Evolutionary conservation across 2,113 vertebrate species (phyloP).

Genomic region (Rhinolophus ferrumequinum): DNA sequence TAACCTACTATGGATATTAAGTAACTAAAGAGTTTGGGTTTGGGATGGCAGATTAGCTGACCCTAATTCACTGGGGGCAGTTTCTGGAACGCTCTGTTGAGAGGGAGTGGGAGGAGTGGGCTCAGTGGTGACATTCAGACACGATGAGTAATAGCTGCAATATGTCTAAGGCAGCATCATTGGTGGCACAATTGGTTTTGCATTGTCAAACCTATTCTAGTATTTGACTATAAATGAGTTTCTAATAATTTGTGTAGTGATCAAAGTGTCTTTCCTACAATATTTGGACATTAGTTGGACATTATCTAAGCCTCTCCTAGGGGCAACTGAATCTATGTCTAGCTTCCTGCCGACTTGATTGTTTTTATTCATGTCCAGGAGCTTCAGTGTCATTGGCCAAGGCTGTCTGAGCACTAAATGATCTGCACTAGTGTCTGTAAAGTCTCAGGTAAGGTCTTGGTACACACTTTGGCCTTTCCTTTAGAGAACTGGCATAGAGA

Average conservation of each 20-base stretch:
- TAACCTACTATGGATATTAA: background rate
- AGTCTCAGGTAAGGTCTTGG: background rate
- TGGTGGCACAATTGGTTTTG: background rate
- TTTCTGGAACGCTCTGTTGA: constrained; percentile 29
- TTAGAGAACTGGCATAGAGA: background rate
- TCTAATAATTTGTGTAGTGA: background rate
- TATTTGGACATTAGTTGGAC: background rate
- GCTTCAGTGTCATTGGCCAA: background rate
- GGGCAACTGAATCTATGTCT: background rate
- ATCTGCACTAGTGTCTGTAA: background rate
- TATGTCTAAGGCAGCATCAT: background rate
- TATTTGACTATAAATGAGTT: background rate
- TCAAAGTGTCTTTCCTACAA: background rate
- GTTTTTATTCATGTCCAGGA: background rate
- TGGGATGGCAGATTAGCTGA: background rate
- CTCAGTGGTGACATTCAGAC: background rate
- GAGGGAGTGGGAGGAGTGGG: background rate
- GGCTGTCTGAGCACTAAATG: accelerated
- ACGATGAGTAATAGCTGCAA: background rate
- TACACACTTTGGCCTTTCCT: background rate
- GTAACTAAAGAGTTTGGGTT: background rate
- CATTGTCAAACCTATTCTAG: background rate
- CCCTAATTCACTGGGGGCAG: background rate
- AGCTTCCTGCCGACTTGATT: background rate
- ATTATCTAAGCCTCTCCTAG: background rate